phyloP scores from a whole-genome alignment of 2,888 invertebrate species.

The Heliconius aoede region DNA sequence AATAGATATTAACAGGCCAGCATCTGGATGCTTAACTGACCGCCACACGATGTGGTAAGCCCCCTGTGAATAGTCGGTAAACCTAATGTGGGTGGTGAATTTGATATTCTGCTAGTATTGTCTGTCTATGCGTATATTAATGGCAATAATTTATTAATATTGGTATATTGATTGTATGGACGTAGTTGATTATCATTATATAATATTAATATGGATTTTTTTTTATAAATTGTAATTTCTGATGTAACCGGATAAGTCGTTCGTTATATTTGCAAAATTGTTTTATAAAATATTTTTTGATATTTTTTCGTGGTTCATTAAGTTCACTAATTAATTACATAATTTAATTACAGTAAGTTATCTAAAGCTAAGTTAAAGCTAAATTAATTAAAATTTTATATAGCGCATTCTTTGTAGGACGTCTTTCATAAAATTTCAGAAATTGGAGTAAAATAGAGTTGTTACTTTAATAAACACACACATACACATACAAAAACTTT shows the following conservation, averaged over 20 bases:
- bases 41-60: conserved; percentile 31
- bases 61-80: conserved; percentile 29
- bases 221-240: background rate
- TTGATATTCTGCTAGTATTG: conserved; percentile 23
- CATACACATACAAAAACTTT: too few species aligned
- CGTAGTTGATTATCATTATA: too few species aligned
- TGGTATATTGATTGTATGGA: background rate
- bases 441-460: too few species aligned
- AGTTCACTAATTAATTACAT: background rate
- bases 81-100: conserved; percentile 29
- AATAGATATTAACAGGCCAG: conserved; percentile 8
- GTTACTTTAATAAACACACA: too few species aligned
- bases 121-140: background rate
- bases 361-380: background rate
- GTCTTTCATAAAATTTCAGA: too few species aligned
- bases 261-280: background rate
- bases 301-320: background rate
- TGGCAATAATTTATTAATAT: background rate
- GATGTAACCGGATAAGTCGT: background rate
- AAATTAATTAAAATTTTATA: too few species aligned
- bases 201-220: too few species aligned
- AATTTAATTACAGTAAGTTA: background rate
- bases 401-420: too few species aligned
- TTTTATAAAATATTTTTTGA: too few species aligned
- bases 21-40: conserved; percentile 30